A percentile compares a stretch with the other conserved stretches of the same genome.
Conservation (phyloP, 1,140 invertebrate species). For the Helicoverpa zea region DNA sequence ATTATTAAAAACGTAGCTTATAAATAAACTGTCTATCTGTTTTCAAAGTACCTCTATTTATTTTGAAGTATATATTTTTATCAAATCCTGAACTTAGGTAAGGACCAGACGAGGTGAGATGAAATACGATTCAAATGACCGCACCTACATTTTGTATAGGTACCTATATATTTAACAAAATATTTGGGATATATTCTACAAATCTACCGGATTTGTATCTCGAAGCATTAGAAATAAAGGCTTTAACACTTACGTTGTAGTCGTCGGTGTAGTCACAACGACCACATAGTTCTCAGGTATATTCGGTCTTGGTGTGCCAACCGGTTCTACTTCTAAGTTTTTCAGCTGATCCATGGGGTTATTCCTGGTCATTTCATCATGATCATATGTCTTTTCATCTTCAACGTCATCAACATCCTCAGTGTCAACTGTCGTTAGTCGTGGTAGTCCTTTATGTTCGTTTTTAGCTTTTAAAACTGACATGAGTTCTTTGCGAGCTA, state of each 20-base stretch:
- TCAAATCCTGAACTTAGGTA: too few relatives aligned
- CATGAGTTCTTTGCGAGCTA: constrained; percentile 73
- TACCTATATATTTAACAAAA: neutral
- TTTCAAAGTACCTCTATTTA: too few relatives aligned
- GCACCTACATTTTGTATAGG: too few relatives aligned
- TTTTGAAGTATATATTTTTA: too few relatives aligned
- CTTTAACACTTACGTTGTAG: constrained; percentile 64
- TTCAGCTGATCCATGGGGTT: constrained; percentile 67
- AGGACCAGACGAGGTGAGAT: too few relatives aligned
- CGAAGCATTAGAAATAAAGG: neutral
- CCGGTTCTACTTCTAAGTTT: constrained; percentile 77
- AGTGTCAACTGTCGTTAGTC: constrained; percentile 53
- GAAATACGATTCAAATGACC: too few relatives aligned
- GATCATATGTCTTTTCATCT: constrained; percentile 54
- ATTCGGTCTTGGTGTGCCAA: constrained; percentile 71
- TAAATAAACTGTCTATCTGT: too few relatives aligned
- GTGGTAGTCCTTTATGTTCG: constrained; percentile 65
- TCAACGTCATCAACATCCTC: constrained; percentile 3
- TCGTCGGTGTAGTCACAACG: constrained; percentile 70
- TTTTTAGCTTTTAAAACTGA: constrained; percentile 67
- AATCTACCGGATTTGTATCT: neutral
- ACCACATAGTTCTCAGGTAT: constrained; percentile 73
- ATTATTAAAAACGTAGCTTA: too few relatives aligned
- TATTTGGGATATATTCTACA: too few relatives aligned
- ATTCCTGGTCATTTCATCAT: constrained; percentile 64